phyloP scores from a whole-genome alignment of 2,888 invertebrate species.

The Neocrepidodera transversa region DNA sequence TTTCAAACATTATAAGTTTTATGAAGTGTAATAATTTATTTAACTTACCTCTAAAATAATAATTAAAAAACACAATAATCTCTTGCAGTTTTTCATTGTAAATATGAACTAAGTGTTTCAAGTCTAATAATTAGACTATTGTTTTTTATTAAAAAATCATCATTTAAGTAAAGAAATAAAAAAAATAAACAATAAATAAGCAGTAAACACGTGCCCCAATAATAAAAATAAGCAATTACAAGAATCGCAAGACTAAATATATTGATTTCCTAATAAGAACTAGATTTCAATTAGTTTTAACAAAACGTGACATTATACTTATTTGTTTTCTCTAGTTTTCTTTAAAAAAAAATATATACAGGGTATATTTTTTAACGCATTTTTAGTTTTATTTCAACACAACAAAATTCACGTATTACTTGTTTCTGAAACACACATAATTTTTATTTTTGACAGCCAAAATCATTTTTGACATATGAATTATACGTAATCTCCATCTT shows the following conservation, averaged over 20 bases:
- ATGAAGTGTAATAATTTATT: too few relatives aligned
- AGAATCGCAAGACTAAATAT: not conserved
- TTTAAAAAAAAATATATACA: too few relatives aligned
- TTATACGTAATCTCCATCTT: too few relatives aligned
- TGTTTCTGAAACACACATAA: too few relatives aligned
- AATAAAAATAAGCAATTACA: not conserved
- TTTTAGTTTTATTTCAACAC: too few relatives aligned
- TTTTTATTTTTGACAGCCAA: too few relatives aligned
- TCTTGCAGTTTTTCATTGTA: not conserved
- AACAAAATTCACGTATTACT: too few relatives aligned
- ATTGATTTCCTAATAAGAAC: not conserved
- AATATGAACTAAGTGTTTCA: not conserved
- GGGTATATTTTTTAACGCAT: too few relatives aligned
- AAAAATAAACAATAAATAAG: constrained; percentile 6
- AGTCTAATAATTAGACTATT: constrained; percentile 1
- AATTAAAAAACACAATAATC: not conserved
- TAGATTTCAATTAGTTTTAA: not conserved
- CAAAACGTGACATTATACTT: not conserved
- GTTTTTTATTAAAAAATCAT: not conserved
- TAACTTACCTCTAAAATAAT: constrained; percentile 1
- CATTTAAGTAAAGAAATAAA: constrained; percentile 6
- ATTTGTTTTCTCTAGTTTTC: too few relatives aligned
- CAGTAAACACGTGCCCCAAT: not conserved
- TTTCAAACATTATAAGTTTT: too few relatives aligned
- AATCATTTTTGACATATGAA: too few relatives aligned